Percentiles rank a stretch among this genome's conserved stretches.
phyloP scores from a whole-genome alignment of 2,113 vertebrate species.

The Tragelaphus strepsiceros region DNA sequence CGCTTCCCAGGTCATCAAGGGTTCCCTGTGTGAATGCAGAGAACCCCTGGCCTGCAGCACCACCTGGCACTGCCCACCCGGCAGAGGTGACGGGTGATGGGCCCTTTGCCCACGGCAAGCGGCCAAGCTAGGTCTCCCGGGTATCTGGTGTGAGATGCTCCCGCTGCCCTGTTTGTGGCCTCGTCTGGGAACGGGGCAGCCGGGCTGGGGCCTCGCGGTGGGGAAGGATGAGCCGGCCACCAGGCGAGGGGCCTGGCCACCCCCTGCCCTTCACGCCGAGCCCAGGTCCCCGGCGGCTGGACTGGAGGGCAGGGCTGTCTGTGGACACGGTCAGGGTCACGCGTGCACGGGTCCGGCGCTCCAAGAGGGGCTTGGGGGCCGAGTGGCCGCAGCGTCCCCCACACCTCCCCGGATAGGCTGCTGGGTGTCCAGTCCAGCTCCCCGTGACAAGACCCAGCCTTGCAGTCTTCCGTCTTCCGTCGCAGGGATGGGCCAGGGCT shows the following conservation, averaged over 20 bases:
- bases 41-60: rapidly evolving
- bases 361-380: neutral
- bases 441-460: rapidly evolving
- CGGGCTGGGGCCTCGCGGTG: rapidly evolving
- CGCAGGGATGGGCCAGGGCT: neutral
- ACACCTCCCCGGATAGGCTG: rapidly evolving
- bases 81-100: rapidly evolving
- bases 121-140: rapidly evolving
- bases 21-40: rapidly evolving
- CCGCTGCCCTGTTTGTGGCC: rapidly evolving
- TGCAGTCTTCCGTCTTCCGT: rapidly evolving
- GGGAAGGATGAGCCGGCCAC: neutral
- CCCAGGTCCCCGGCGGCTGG: rapidly evolving
- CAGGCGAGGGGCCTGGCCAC: rapidly evolving
- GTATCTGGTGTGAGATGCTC: rapidly evolving
- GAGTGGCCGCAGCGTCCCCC: rapidly evolving
- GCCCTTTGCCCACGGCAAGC: rapidly evolving
- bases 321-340: rapidly evolving
- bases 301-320: rapidly evolving
- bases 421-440: neutral
- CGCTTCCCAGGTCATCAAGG: rapidly evolving
- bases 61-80: rapidly evolving
- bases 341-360: rapidly evolving
- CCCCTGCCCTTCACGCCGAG: too few species aligned
- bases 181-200: rapidly evolving